Evolutionary conservation across 2,113 vertebrate species (phyloP), one percentile per base, ranked within the genome.

Genomic region (Polypterus bichir): DNA sequence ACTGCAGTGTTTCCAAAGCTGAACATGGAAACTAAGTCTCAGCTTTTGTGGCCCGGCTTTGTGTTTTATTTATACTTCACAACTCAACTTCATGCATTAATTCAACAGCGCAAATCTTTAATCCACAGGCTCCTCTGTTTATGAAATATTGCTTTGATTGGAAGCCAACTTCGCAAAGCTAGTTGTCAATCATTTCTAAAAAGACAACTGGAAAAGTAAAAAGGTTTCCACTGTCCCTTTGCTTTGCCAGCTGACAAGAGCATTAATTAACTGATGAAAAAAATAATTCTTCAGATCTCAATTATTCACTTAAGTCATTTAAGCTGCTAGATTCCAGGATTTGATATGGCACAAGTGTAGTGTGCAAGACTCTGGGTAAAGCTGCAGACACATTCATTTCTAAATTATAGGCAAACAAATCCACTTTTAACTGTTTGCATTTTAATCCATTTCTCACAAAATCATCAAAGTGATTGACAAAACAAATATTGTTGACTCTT

Each of bases 271-370:
- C n/a, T 7, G 44, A 44, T 45, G 27, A 58, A 58, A 27, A 27
- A 58, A 58, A 58, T 2, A 44, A 57, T 45, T 27, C 56, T 44
- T 4, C 56, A 3, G 56, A 1, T 45, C 56, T 45, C 56, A 58
- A 58, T 58, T 58, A 44, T 58, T 58, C 56, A 58, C 56, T 58
- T 58, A 58, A 45, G 56, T 58, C 46, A 58, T 58, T 46, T 44
- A 58, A 45, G 27, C 46, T 58, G 56, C 9, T 58, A 44, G 56
- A 58, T 6, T 8, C 7, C 7, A 4, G 44, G 56, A 45, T 58
- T 44, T 45, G 56, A 6, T 45, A 58, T 11, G 3, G 4, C 10
- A 52, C 10, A 6, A 9, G 10, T 56, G 54, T n/a, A 27, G 11
- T 6, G 27, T 27, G 27, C 27, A 27, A 5, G 11, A 6, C 56